A percentile compares a stretch with the other conserved stretches of the same genome.
Evolutionary conservation across 2,113 vertebrate species (phyloP).

Genomic region (Chloropsis hardwickii): DNA sequence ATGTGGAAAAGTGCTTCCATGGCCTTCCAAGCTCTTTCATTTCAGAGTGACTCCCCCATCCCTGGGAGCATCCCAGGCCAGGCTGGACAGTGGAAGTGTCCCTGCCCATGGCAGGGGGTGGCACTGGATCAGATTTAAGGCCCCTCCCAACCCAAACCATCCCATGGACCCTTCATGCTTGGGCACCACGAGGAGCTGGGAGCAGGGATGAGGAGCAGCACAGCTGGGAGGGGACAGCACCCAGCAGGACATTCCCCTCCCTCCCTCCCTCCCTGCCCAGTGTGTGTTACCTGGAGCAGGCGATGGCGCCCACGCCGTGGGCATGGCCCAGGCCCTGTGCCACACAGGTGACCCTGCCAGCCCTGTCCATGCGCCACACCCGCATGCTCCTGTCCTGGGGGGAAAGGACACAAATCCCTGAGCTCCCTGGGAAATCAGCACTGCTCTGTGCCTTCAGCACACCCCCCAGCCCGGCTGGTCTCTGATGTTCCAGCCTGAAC

Average conservation of each 20-base stretch:
- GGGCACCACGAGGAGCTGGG: not conserved
- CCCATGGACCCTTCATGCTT: not conserved
- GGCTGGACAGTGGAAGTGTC: not conserved
- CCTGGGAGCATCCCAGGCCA: not conserved
- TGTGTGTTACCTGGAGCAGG: slow-evolving; percentile 85
- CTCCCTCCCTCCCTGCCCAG: rapidly evolving
- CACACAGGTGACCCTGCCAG: slow-evolving; percentile 80
- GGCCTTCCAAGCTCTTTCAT: not conserved
- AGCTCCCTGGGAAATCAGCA: rapidly evolving
- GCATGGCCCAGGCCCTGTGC: slow-evolving; percentile 86
- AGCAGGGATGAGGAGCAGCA: not conserved
- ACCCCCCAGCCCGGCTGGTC: rapidly evolving
- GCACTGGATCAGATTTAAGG: not conserved
- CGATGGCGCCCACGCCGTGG: slow-evolving; percentile 82
- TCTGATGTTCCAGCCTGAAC: not conserved
- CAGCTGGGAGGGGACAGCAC: not conserved
- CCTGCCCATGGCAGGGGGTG: not conserved
- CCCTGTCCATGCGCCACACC: slow-evolving; percentile 84
- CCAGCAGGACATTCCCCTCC: not conserved
- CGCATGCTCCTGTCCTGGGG: slow-evolving; percentile 86
- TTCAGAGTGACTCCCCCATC: not conserved
- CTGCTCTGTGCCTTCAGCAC: rapidly evolving
- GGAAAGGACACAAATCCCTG: not conserved
- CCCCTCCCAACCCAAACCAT: not conserved
- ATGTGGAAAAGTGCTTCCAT: no score